Evolutionary conservation across 2,113 vertebrate species (phyloP).

Genomic region (Fulmarus glacialis): DNA sequence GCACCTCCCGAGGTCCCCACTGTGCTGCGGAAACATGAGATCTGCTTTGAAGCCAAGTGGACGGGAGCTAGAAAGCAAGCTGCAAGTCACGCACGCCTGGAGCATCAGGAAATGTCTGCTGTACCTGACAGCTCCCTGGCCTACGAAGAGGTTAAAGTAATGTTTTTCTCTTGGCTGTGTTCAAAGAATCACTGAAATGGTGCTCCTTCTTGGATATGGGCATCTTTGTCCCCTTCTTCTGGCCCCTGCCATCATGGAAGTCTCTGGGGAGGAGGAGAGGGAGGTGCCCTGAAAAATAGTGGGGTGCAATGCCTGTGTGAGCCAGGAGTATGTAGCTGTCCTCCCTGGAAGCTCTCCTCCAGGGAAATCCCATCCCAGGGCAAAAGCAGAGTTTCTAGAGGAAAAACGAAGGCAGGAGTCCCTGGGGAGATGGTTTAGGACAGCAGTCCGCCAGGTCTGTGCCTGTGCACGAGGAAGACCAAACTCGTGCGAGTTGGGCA

Average conservation of each 20-base stretch:
- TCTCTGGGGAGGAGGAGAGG: neutral
- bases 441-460: neutral
- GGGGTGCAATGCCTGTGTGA: neutral
- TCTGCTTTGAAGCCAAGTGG: neutral
- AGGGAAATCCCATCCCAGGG: neutral
- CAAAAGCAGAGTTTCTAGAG: neutral
- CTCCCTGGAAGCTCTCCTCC: neutral
- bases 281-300: neutral
- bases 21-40: neutral
- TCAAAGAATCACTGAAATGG: neutral
- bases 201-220: neutral
- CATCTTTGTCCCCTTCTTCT: neutral
- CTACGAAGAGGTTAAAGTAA: neutral
- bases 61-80: neutral
- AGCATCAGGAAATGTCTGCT: neutral
- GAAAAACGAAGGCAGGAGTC: neutral
- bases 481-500: rapidly evolving
- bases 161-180: neutral
- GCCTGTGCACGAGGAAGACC: neutral
- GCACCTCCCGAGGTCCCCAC: neutral
- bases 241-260: neutral
- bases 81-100: rapidly evolving
- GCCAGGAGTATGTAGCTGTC: neutral
- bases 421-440: neutral
- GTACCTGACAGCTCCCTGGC: neutral